Percentiles rank a stretch among this genome's conserved stretches.
Evolutionary conservation across 2,797 vertebrate species (phyloP).

Genomic region (Xerus rutilus): DNA sequence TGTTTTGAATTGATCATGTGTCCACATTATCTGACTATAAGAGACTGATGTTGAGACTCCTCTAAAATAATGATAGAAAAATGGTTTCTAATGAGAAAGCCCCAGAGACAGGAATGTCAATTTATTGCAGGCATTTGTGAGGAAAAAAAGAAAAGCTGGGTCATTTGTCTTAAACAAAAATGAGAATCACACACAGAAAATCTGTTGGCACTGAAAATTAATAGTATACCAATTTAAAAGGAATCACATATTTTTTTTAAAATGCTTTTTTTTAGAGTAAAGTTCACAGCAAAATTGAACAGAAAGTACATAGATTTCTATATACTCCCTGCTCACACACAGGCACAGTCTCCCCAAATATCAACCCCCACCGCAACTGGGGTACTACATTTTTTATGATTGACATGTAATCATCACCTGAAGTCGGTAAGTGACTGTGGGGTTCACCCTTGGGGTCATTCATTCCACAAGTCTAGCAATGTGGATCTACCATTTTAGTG

Average conservation of each 20-base stretch:
- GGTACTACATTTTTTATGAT: not conserved
- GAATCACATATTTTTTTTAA: not conserved
- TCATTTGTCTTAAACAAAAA: slow-evolving; percentile 56
- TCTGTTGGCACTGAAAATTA: not conserved
- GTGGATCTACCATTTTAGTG: not conserved
- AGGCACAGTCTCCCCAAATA: fast-evolving
- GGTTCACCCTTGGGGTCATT: not conserved
- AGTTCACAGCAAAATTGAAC: not conserved
- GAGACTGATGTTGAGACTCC: not conserved
- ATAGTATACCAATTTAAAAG: not conserved
- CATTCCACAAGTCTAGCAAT: not conserved
- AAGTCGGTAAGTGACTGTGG: not conserved
- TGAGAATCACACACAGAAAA: not conserved
- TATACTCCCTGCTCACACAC: not conserved
- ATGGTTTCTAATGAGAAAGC: not conserved
- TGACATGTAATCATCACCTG: not conserved
- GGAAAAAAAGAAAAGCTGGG: not conserved
- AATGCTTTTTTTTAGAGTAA: not conserved
- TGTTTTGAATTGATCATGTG: slow-evolving; percentile 55
- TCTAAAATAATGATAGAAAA: slow-evolving; percentile 54
- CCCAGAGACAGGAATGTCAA: not conserved
- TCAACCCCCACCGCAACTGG: not conserved
- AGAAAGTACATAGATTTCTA: not conserved
- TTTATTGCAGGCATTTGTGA: slow-evolving; percentile 7
- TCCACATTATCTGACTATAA: not conserved